Percentiles rank a stretch among this genome's conserved stretches.
These are phyloP conservation scores for Neopelma chrysocephalum DNA, from an alignment of 2,797 vertebrate species.

Conservation along the genomic window DNA sequence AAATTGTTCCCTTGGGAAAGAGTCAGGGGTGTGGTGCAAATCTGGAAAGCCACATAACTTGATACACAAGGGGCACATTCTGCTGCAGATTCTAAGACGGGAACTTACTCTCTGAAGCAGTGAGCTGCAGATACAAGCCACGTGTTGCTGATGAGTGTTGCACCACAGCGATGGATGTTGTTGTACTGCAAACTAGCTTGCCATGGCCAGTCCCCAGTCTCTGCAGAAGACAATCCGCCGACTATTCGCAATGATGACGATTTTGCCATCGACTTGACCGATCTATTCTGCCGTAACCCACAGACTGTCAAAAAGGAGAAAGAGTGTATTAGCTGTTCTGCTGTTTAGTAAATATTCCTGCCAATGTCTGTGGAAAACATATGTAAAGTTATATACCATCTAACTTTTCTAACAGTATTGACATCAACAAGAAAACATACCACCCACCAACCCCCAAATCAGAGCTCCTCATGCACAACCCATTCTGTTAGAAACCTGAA, in stretches of 20 bases:
- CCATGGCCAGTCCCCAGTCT: constrained; percentile 88
- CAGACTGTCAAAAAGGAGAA: constrained; percentile 68
- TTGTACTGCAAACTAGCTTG: constrained; percentile 88
- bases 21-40: not conserved
- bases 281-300: constrained; percentile 65
- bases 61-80: not conserved
- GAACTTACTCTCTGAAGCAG: constrained; percentile 87
- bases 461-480: not conserved
- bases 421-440: not conserved
- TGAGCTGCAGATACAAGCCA: constrained; percentile 93
- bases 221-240: constrained; percentile 79
- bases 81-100: not conserved
- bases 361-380: not conserved
- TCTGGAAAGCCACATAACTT: not conserved
- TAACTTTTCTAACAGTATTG: not conserved
- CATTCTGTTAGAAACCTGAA: not conserved
- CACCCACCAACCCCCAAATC: not conserved
- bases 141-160: constrained; percentile 84
- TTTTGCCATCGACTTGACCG: constrained; percentile 50
- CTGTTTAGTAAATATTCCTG: not conserved
- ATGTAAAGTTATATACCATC: not conserved
- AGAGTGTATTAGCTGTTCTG: not conserved
- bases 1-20: not conserved
- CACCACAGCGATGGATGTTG: constrained; percentile 85
- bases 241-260: constrained; percentile 76